Evolutionary conservation across 2,797 vertebrate genomes (phyloP).

Genomic region (Avahi laniger): DNA sequence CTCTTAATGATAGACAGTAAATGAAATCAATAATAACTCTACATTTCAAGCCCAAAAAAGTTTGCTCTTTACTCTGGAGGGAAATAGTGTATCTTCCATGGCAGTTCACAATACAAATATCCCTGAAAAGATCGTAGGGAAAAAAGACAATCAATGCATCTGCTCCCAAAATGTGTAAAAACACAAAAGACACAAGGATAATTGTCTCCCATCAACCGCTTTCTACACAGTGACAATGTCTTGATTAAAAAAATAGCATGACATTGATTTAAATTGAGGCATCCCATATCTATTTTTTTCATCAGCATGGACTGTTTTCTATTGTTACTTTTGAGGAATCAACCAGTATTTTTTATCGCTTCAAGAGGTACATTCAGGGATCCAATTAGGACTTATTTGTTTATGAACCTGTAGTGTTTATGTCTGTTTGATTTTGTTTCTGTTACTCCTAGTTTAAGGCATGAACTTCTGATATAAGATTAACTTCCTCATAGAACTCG

Average conservation of each 20-base stretch:
- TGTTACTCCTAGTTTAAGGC: neutral
- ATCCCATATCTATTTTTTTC: neutral
- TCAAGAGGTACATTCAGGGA: neutral
- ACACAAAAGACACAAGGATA: neutral
- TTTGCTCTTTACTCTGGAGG: neutral
- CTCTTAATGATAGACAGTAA: neutral
- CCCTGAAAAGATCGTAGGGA: neutral
- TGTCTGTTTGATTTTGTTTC: neutral
- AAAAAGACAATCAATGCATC: neutral
- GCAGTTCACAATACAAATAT: neutral
- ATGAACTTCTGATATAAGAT: neutral
- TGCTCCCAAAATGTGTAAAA: neutral
- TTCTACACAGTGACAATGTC: neutral
- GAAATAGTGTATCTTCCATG: neutral
- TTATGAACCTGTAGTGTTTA: neutral
- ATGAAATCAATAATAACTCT: neutral
- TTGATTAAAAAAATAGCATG: neutral
- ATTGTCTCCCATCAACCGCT: neutral
- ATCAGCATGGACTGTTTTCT: neutral
- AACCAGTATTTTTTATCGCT: neutral
- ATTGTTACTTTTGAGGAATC: neutral
- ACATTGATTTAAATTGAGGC: neutral
- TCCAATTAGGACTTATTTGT: neutral
- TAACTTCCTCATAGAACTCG: neutral
- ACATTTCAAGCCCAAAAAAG: neutral